Evolutionary conservation across 2,797 vertebrate genomes (phyloP).

Genomic region (Ctenosaura bakeri): DNA sequence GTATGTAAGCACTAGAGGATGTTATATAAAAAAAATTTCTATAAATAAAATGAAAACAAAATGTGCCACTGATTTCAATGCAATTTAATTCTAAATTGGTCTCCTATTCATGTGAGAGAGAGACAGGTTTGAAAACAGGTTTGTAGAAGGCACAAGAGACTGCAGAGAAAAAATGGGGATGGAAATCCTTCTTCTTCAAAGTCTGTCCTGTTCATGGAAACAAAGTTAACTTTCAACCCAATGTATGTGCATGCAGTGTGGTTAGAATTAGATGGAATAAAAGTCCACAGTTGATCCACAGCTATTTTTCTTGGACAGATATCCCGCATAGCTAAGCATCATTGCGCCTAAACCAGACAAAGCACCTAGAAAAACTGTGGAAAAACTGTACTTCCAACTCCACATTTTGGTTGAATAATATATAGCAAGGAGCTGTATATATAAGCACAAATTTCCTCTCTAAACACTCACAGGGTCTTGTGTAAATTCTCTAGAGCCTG

Average conservation of each 20-base stretch:
- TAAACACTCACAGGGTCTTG: too few relatives aligned
- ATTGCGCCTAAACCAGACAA: not conserved
- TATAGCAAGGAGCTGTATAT: not conserved
- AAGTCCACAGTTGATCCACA: not conserved
- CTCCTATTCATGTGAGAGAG: not conserved
- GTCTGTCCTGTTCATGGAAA: not conserved
- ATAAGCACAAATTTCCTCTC: too few relatives aligned
- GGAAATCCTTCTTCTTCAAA: too few relatives aligned
- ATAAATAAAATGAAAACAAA: not conserved
- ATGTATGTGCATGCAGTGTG: not conserved
- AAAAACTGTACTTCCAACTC: not conserved
- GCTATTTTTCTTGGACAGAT: not conserved
- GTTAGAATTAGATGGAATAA: not conserved
- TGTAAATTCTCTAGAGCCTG: too few relatives aligned
- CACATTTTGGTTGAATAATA: not conserved
- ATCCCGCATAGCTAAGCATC: not conserved
- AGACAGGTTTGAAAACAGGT: not conserved
- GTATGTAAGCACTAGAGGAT: not conserved
- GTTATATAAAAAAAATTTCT: not conserved
- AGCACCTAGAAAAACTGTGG: too few relatives aligned
- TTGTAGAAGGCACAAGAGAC: not conserved
- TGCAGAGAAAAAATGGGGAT: not conserved
- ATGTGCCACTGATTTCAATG: not conserved
- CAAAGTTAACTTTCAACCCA: not conserved
- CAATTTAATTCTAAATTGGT: not conserved